These are phyloP conservation scores for human DNA, from an alignment of 2,113 vertebrate species.

Conservation along the genomic window GRCh38 chr2:34956501-34957000, in stretches of 20 bases:
- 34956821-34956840: neutral
- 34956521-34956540: neutral
- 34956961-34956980: accelerated
- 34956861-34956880: neutral
- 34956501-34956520: neutral
- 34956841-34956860: neutral
- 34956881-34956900: neutral
- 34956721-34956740: neutral
- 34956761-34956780: neutral
- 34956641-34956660: neutral
- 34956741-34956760: neutral
- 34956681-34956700: neutral
- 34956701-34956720: neutral
- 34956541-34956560: neutral
- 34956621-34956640: neutral
- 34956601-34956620: neutral
- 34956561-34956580: neutral
- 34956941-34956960: neutral
- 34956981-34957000: neutral
- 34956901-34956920: neutral
- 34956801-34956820: neutral
- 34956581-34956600: neutral
- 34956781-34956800: neutral
- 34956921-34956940: neutral
- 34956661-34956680: no score